Percentiles rank a stretch among this genome's conserved stretches.
Evolutionary conservation across 2,888 invertebrate species (phyloP).

Genomic region (Chrysodeixis includens): DNA sequence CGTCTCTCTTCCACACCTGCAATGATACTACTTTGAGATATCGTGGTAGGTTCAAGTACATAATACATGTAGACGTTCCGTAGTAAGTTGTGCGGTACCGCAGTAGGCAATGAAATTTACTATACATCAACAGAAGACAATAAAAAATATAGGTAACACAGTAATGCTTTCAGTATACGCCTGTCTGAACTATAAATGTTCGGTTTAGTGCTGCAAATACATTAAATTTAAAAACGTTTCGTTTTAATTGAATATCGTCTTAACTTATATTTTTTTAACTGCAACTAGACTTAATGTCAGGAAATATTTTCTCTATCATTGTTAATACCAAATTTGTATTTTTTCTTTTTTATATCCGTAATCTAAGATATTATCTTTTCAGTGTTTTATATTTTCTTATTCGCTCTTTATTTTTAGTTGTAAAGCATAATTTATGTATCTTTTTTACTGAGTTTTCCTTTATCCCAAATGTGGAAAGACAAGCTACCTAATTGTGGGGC

Average conservation of each 20-base stretch:
- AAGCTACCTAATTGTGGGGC: conserved; percentile 3
- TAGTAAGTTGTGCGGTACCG: not conserved
- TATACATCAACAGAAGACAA: conserved; percentile 6
- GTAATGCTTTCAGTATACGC: conserved; percentile 12
- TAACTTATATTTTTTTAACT: conserved; percentile 9
- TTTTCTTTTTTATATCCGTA: too few relatives aligned
- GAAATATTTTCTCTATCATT: conserved; percentile 2
- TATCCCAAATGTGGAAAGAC: not conserved
- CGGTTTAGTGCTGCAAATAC: not conserved
- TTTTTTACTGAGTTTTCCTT: not conserved
- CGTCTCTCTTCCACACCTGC: too few relatives aligned
- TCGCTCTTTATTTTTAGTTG: conserved; percentile 8
- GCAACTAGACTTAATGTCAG: too few relatives aligned
- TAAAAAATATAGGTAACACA: conserved; percentile 9
- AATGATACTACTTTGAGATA: too few relatives aligned
- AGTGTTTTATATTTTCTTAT: too few relatives aligned
- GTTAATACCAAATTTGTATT: not conserved
- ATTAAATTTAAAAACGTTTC: conserved; percentile 31
- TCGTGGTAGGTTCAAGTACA: too few relatives aligned
- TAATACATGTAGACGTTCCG: not conserved
- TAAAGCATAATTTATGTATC: not conserved
- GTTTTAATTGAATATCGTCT: conserved; percentile 30
- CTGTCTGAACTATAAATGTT: not conserved
- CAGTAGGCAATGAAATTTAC: not conserved
- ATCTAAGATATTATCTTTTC: too few relatives aligned